These are phyloP conservation scores for Gadus chalcogrammus DNA, from an alignment of 2,113 vertebrate genomes.

Conservation along the genomic window DNA sequence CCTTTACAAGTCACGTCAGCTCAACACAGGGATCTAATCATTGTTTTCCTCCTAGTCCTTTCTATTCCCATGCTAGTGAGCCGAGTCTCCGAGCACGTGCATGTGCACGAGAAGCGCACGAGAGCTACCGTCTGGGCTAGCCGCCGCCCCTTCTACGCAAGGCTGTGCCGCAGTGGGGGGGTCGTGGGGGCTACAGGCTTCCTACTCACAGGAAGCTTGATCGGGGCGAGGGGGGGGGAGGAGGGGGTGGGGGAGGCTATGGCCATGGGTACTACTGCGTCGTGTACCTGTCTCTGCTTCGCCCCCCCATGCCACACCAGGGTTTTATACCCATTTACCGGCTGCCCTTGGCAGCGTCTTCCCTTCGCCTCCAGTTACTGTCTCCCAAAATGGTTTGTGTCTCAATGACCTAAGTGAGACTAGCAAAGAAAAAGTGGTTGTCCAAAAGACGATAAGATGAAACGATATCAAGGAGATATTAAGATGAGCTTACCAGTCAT, in stretches of 20 bases:
- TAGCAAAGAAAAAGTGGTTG: constrained; percentile 25
- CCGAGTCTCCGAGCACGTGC: constrained; percentile 81
- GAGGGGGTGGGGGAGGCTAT: not conserved
- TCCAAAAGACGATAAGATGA: constrained; percentile 38
- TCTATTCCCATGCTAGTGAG: constrained; percentile 66
- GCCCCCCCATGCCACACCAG: no score
- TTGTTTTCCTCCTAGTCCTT: constrained; percentile 28
- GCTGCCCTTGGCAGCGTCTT: not conserved
- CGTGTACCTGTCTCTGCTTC: no score
- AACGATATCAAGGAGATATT: constrained; percentile 12
- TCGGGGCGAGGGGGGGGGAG: constrained; percentile 59
- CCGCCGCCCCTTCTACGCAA: constrained; percentile 67
- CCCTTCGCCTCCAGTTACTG: constrained; percentile 57
- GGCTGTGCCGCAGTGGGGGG: constrained; percentile 59
- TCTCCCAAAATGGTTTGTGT: constrained; percentile 53
- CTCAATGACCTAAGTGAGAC: constrained; percentile 6
- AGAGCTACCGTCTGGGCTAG: constrained; percentile 77
- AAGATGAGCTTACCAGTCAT: constrained; percentile 58
- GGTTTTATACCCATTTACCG: no score
- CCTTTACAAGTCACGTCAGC: constrained; percentile 57
- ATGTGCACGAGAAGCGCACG: constrained; percentile 76
- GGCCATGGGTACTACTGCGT: no score
- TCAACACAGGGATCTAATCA: constrained; percentile 47
- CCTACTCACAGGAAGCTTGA: constrained; percentile 78
- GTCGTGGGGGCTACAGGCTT: constrained; percentile 71